phyloP scores from a whole-genome alignment of 1,140 invertebrate species.

The Aphelenchoides besseyi region DNA sequence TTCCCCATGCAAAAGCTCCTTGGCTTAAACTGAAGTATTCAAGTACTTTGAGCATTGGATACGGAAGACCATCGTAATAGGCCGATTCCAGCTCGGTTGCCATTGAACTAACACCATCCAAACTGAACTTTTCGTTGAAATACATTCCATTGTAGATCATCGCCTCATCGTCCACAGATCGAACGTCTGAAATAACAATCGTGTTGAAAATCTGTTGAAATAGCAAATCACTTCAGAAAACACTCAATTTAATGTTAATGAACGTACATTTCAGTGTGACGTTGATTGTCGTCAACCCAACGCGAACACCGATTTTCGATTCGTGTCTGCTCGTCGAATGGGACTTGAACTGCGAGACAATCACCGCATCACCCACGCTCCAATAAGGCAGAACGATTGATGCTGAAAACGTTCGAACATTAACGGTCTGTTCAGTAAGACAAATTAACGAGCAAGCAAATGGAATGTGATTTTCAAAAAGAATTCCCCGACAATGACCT shows the following conservation, averaged over 20 bases:
- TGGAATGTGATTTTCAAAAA: conserved; percentile 7
- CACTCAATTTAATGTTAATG: conserved; percentile 18
- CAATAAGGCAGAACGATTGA: conserved; percentile 68
- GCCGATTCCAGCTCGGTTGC: conserved; percentile 45
- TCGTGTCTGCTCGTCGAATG: conserved; percentile 83
- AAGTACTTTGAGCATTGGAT: conserved; percentile 87
- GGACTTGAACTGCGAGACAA: conserved; percentile 82
- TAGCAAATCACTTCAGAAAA: conserved; percentile 85
- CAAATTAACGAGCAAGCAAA: conserved; percentile 1
- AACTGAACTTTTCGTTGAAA: conserved; percentile 70
- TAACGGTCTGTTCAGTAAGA: conserved; percentile 1
- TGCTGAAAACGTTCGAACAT: conserved; percentile 30
- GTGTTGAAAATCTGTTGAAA: conserved; percentile 70
- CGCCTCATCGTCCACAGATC: conserved; percentile 10
- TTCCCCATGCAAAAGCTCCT: conserved; percentile 93
- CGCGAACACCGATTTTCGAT: conserved; percentile 82
- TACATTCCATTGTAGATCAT: conserved; percentile 51
- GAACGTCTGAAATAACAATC: conserved; percentile 66
- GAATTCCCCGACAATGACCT: background rate
- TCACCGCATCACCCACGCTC: conserved; percentile 81
- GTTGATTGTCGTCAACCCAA: conserved; percentile 89
- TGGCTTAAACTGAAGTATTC: conserved; percentile 92
- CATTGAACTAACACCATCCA: conserved; percentile 68
- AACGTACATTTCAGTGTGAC: conserved; percentile 82
- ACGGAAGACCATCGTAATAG: conserved; percentile 74